Base-by-base conservation (phyloP, 1,140 invertebrate genomes). In the Leucophenga varia region DNA sequence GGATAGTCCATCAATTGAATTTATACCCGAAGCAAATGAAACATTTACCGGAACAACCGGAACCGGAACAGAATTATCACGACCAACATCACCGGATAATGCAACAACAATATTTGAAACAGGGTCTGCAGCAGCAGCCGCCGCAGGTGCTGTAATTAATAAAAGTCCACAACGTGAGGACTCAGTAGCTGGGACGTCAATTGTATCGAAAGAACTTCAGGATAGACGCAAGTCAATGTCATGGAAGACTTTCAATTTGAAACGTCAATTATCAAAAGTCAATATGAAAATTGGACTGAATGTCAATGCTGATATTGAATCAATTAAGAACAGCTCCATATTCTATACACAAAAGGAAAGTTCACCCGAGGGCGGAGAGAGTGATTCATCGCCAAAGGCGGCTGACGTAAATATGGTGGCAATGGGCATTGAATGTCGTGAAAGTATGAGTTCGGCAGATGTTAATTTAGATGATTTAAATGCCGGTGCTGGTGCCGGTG, bases 261-360 rank as follows among this genome's bases (percentile, higher is more conserved):
- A 90, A 75, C 83, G 88, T 68, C 88, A 89, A 74, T 79, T 90
- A 53, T 88, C 85, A 48, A 88, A 84, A 76, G 87, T 89, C 45
- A 89, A 91, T 76, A 79, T 89, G 59, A 90, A 88, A 74, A 79
- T 90, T 46, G 68, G 68, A 10, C 50, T 60, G 14, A 53, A 70
- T 64, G 57, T 70, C 36, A 72, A 68, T 36, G 87, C 88, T 64
- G 85, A 83, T 56, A 82, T 58, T 47, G 68, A 72, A 30, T 44
- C 61, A 16, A 53, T 60, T n/a, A 61, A 59, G 40, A 72, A 61
- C 40, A 69, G 52, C 35, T 68, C 68, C 79, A 48, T 82, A 80
- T 74, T 79, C 79, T 57, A 75, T 58, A 37, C 74, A 64, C 41
- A 61, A 69, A 55, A 79, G 75, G 61, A 81, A 75, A 71, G 41